Base-by-base conservation (phyloP, 2,888 invertebrate genomes). In the Diplazon laetatorius region DNA sequence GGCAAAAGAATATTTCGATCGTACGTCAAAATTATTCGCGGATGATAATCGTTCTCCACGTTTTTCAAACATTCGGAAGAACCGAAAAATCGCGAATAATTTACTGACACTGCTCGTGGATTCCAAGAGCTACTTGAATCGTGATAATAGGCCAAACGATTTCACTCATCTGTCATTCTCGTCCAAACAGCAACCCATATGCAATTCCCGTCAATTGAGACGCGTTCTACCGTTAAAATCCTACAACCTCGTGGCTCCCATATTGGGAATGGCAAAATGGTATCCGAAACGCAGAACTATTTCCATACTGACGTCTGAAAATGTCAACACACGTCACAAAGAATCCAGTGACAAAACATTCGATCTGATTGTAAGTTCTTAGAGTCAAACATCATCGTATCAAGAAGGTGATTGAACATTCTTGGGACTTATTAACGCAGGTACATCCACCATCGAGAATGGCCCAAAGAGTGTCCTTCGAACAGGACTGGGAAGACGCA, bases 81-180 rank as follows among this genome's bases (percentile, higher is more conserved):
- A 78, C 6, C 82, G 80, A n/a, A 83, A 80, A 71, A 65, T 84
- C 59, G 83, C 80, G 52, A 75, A 63, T 18, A 85, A 82, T 66
- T 82, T 90, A 68, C 82, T 88, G 39, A 84, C 86, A 72, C 82
- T 89, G 50, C 83, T 90, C 35, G 78, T 82, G 4, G 87, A 90
- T 14, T 90, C 89, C 4, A 88, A 84, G 73, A 82, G 80, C 69
- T 89, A 88, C 78, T 83, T 88, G 69, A 69, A 80, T 76, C 79
- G 85, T 18, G 76, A 81, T 44, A 76, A 69, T 35, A 70, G 60
- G 35, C 16, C 60, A 39, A 82, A 78, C 35, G 84, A 85, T 16
- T 77, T 84, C 22, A 83, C 85, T 85, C 75, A 89, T 75, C 83
- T 85, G 30, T 18, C 83, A 73, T 87, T 87, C 69, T 86, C 87